phyloP scores from a whole-genome alignment of 2,888 invertebrate species.

The Linnaemya vulpina region DNA sequence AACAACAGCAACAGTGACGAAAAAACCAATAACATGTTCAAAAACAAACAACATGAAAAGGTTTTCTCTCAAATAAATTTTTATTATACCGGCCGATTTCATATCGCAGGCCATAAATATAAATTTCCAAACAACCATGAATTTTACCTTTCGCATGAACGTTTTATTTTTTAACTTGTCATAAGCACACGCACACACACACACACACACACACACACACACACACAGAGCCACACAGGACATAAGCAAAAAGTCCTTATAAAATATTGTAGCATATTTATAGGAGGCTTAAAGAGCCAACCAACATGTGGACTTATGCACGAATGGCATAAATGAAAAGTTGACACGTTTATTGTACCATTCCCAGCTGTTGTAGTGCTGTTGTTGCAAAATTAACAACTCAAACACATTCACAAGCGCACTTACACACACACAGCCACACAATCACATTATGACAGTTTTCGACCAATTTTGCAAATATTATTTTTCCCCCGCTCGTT shows the following conservation, averaged over 20 bases:
- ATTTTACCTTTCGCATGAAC: slow-evolving; percentile 18
- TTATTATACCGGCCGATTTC: slow-evolving; percentile 40
- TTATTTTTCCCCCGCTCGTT: slow-evolving; percentile 9
- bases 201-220: neutral
- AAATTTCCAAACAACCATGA: slow-evolving; percentile 28
- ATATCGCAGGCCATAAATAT: slow-evolving; percentile 54
- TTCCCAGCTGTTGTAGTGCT: slow-evolving; percentile 19
- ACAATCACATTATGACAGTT: slow-evolving; percentile 3
- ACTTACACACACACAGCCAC: neutral
- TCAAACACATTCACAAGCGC: neutral
- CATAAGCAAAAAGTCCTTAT: slow-evolving; percentile 17
- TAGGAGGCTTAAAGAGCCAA: slow-evolving; percentile 67
- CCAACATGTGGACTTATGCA: slow-evolving; percentile 70
- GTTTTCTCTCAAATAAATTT: slow-evolving; percentile 49
- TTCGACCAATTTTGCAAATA: slow-evolving; percentile 17
- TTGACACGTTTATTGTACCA: slow-evolving; percentile 66
- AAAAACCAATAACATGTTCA: neutral
- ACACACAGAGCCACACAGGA: neutral
- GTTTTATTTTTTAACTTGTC: slow-evolving; percentile 23
- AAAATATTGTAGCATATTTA: slow-evolving; percentile 68
- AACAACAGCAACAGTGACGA: no score
- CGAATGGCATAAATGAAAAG: slow-evolving; percentile 69
- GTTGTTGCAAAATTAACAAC: slow-evolving; percentile 29
- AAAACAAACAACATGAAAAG: slow-evolving; percentile 5
- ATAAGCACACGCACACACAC: slow-evolving; percentile 22